Percentiles rank a stretch among this genome's conserved stretches.
These are phyloP conservation scores for Choristoneura rosaceana DNA, from an alignment of 2,888 invertebrate species.

Conservation along the genomic window DNA sequence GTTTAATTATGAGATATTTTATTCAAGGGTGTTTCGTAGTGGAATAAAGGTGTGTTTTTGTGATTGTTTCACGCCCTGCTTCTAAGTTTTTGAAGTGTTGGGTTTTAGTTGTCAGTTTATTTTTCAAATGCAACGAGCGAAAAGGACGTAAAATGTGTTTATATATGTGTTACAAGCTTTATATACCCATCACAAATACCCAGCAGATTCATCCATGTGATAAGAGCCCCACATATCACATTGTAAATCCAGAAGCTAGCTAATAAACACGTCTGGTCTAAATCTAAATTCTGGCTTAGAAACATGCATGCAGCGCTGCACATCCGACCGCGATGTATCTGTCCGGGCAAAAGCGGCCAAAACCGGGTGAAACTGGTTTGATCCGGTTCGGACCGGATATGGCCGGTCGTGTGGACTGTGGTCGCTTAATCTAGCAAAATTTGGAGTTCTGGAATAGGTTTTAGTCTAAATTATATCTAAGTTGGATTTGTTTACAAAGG, in stretches of 20 bases:
- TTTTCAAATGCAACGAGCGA: neutral
- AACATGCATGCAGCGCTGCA: conserved; percentile 49
- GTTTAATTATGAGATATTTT: conserved; percentile 5
- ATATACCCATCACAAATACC: neutral
- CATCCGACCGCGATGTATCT: conserved; percentile 59
- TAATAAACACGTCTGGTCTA: conserved; percentile 25
- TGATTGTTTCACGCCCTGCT: neutral
- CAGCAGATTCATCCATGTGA: neutral
- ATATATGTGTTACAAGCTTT: no score
- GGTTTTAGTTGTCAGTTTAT: neutral
- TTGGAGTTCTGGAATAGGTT: neutral
- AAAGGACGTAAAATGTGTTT: no score
- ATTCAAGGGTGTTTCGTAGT: neutral
- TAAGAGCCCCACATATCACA: neutral
- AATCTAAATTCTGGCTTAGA: conserved; percentile 41
- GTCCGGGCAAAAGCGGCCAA: conserved; percentile 58
- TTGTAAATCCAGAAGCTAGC: neutral
- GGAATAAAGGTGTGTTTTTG: neutral
- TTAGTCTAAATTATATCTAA: neutral
- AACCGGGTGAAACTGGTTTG: conserved; percentile 51
- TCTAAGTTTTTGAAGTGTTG: no score
- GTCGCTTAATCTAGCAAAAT: conserved; percentile 21
- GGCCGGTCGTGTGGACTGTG: conserved; percentile 22
- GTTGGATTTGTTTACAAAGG: neutral
- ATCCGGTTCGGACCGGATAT: conserved; percentile 47